Base-by-base conservation (phyloP, 1,140 invertebrate genomes). In the Pararge aegeria region DNA sequence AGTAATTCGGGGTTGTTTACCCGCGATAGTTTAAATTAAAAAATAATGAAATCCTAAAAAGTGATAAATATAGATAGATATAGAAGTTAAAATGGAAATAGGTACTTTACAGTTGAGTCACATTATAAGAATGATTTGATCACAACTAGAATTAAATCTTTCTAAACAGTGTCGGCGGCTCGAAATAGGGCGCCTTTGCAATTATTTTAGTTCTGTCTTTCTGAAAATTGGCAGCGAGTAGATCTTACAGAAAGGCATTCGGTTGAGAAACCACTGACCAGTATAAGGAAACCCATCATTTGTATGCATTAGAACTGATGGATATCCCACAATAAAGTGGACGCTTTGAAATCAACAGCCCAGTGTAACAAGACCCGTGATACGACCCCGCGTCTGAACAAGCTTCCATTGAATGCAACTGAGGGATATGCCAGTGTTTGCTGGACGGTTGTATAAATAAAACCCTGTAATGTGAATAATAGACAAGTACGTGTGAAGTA, bases 171-270 rank as follows among this genome's bases (percentile, higher is more conserved):
- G 76, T 68, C 75, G 69, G 65, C 70, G 66, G 73, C 83, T 80
- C 75, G 75, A 89, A 89, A 89, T 89, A 89, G 87, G 87, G 82
- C 87, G 82, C 78, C 79, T 86, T 84, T 87, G 80, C 77, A 85
- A 87, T 89, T 87, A 89, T 89, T 89, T 89, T 87, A 87, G 86
- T 70, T 84, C 84, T 81, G 86, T 87, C 86, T 89, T 89, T 89
- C 84, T 87, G 86, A 87, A 89, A 89, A 89, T 89, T 89, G 86
- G 86, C 84, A 89, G 80, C 66, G 83, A 75, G 75, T 83, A 79
- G 80, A 85, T 81, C 78, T 87, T 80, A 82, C 80, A 80, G 77
- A 73, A 73, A 64, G 86, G 81, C 78, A 87, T 89, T 87, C 86
- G 75, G 83, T 87, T 87, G 84, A 73, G 84, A 89, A 89, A 87